Evolutionary conservation across 2,113 vertebrate species (phyloP), one percentile per base, ranked within the genome.

Genomic region (Rallus limicola): DNA sequence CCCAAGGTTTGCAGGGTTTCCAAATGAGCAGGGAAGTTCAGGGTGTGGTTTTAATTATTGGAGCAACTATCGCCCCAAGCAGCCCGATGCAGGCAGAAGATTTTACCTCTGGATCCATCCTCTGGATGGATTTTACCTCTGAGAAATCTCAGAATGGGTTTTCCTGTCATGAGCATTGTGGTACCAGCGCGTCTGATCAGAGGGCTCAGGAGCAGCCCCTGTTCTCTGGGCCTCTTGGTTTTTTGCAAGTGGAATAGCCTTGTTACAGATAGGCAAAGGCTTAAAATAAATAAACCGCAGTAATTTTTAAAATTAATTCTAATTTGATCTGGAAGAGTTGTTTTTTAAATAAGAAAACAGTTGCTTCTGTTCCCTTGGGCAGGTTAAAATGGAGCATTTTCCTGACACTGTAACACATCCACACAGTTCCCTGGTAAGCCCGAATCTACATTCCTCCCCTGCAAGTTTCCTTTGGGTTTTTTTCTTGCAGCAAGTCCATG

Each of bases 61-160:
- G 11, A 82, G 10, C 3, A 68, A 36, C 13, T 29, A 23, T 18
- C 1, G 0, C 20, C 36, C 2, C 0, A 67, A 87, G 42, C 19
- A 68, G 16, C 17, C 34, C 44, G 53, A 13, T 0, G 0, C 71
- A 74, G 11, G 11, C 16, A 42, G 60, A 83, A 55, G 23, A 21
- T n/a, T n/a, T n/a, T n/a, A n/a, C n/a, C n/a, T n/a, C n/a, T n/a
- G n/a, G n/a, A n/a, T n/a, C n/a, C n/a, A n/a, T n/a, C n/a, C n/a
- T n/a, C 23, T 23, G 23, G 15, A 31, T 59, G 23, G n/a, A 70
- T 67, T 86, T 81, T 78, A 68, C 29, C 2, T 46, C 42, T 64
- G 6, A 16, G 60, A 67, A 86, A 58, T 11, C 77, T 58, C 76
- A 52, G 19, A 70, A 34, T 0, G 1, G 16, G 4, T 33, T 50